phyloP scores from a whole-genome alignment of 2,797 vertebrate genomes.

The Gephyroberyx darwinii region DNA sequence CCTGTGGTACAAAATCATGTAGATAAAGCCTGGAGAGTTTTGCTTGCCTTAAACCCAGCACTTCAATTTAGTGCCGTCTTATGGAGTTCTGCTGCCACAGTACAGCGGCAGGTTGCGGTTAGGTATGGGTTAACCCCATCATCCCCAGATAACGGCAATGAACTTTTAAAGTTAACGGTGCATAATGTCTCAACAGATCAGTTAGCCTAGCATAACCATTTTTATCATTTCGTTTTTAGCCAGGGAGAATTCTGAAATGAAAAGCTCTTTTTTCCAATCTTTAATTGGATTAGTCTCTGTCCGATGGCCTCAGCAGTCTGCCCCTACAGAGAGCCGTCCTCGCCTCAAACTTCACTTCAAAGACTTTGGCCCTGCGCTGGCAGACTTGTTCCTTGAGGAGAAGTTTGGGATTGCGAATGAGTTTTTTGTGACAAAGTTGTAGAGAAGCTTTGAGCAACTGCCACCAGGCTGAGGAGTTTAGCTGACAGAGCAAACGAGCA shows the following conservation, averaged over 20 bases:
- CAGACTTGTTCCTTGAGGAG: slow-evolving; percentile 11
- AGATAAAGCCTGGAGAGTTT: background rate
- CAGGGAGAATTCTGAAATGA: slow-evolving; percentile 37
- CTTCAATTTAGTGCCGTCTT: background rate
- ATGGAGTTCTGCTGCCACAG: background rate
- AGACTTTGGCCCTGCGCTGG: slow-evolving; percentile 24
- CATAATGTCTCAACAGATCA: slow-evolving; percentile 25
- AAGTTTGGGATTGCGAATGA: background rate
- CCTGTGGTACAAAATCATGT: background rate
- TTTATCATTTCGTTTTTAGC: slow-evolving; percentile 33
- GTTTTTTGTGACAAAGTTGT: slow-evolving; percentile 20
- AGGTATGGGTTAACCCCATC: slow-evolving; percentile 4
- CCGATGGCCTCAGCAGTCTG: slow-evolving; percentile 39
- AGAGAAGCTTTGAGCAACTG: slow-evolving; percentile 18
- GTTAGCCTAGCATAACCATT: slow-evolving; percentile 3
- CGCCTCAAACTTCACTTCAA: slow-evolving; percentile 54
- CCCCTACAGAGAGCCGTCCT: slow-evolving; percentile 37
- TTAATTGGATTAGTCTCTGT: slow-evolving; percentile 67
- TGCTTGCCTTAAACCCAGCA: background rate
- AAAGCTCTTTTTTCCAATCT: slow-evolving; percentile 29
- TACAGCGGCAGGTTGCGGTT: background rate
- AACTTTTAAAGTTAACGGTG: slow-evolving; percentile 8
- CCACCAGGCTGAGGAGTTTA: slow-evolving; percentile 30
- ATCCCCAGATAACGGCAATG: slow-evolving; percentile 3
- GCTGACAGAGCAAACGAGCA: slow-evolving; percentile 43